Evolutionary conservation across 2,888 invertebrate genomes (phyloP), one percentile per base, ranked within the genome.

Genomic region (Clitarchus hookeri): DNA sequence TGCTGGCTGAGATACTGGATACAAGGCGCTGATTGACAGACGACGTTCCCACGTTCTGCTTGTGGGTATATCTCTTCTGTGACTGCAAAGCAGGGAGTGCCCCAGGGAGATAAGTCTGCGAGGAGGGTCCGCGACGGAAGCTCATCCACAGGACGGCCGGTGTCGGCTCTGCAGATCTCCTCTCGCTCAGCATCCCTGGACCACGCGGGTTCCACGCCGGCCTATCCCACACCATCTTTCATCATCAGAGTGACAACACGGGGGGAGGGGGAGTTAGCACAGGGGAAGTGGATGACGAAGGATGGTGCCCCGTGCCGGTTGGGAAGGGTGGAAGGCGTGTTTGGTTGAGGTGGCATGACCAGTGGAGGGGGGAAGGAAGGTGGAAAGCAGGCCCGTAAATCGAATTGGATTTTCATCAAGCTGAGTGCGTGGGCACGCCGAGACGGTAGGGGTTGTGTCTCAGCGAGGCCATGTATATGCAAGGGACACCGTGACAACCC

Each of bases 321-420:
- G 78, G 78, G 78, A 25, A 26, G n/a, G 19, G 78, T 8, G 44
- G 82, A 2, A 36, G 82, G 82, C 0, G 36, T 82, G 65, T 65
- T 65, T 65, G 65, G 27, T 82, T 19, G 36, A 36, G 82, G 44
- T 36, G 36, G 27, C 44, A 44, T 12, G 44, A 44, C 0, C 44
- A 4, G 78, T 0, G n/a, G 19, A 27, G n/a, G 36, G 82, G 19
- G 16, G 36, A 26, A 83, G 53, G 44, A 85, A 86, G 84, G 84
- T 86, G 84, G 13, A 84, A 84, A 48, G 84, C 44, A 44, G 87
- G 83, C 53, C 83, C 48, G 85, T 84, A 87, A 87, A 87, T 87
- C 86, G 86, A 87, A 85, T 87, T 86, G 86, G 85, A 85, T 87
- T 87, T 87, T 87, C 87, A 87, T 87, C 87, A 87, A 82, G 86